phyloP scores from a whole-genome alignment of 2,888 invertebrate genomes.

The Atrina japonica region DNA sequence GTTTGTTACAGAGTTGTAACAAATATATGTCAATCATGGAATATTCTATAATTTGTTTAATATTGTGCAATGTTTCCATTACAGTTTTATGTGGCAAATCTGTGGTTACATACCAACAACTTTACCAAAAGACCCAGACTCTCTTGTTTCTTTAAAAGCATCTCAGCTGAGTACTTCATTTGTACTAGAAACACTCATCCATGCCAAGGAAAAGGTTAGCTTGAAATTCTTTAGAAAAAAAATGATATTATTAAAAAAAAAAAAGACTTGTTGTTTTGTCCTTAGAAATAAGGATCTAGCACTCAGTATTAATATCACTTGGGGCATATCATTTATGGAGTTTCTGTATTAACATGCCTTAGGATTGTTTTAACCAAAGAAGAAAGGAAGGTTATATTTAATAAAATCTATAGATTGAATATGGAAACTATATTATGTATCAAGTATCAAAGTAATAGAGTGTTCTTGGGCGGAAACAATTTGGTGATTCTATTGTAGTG shows the following conservation, averaged over 20 bases:
- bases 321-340: no score
- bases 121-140: conserved; percentile 85
- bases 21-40: neutral
- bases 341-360: no score
- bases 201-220: conserved; percentile 95
- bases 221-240: no score
- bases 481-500: no score
- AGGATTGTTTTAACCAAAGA: no score
- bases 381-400: no score
- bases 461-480: no score
- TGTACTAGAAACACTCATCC: conserved; percentile 97
- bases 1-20: no score
- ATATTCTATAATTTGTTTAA: no score
- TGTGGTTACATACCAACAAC: conserved; percentile 96
- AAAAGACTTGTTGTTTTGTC: neutral
- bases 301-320: neutral
- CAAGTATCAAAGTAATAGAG: no score
- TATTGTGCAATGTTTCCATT: conserved; percentile 56
- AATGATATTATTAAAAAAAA: neutral
- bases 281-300: neutral
- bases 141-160: conserved; percentile 87
- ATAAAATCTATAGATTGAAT: no score
- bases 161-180: conserved; percentile 93
- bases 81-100: conserved; percentile 97
- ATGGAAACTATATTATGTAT: no score